A percentile compares a stretch with the other conserved stretches of the same genome.
phyloP scores from a whole-genome alignment of 2,797 vertebrate genomes.

The Nasua narica region DNA sequence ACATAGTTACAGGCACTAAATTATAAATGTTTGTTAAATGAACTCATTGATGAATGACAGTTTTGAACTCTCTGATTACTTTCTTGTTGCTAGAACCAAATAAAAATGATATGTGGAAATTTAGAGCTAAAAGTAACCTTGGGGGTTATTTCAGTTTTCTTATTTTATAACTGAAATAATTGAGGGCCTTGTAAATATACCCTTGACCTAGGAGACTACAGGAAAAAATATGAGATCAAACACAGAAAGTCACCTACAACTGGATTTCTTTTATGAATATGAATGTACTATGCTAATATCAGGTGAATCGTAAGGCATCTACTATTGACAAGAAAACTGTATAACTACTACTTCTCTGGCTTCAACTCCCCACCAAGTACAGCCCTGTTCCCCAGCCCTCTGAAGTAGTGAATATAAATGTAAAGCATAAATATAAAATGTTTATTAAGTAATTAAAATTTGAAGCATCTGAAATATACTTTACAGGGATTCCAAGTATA shows the following conservation, averaged over 20 bases:
- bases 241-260: background rate
- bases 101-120: background rate
- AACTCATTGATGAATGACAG: background rate
- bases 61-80: background rate
- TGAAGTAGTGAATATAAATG: background rate
- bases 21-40: background rate
- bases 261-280: constrained; percentile 23
- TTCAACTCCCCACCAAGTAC: background rate
- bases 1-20: background rate
- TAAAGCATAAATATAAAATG: background rate
- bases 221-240: background rate
- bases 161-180: background rate
- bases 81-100: background rate
- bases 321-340: background rate
- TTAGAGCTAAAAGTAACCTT: background rate
- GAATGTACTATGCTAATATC: background rate
- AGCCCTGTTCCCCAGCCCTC: background rate
- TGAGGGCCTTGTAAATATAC: background rate
- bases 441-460: constrained; percentile 21
- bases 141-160: background rate
- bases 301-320: background rate
- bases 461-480: background rate
- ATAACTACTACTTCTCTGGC: background rate
- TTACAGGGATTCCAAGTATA: background rate
- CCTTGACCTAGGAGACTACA: background rate